Base-by-base conservation (phyloP, 2,797 vertebrate genomes). In the Oreortyx pictus region DNA sequence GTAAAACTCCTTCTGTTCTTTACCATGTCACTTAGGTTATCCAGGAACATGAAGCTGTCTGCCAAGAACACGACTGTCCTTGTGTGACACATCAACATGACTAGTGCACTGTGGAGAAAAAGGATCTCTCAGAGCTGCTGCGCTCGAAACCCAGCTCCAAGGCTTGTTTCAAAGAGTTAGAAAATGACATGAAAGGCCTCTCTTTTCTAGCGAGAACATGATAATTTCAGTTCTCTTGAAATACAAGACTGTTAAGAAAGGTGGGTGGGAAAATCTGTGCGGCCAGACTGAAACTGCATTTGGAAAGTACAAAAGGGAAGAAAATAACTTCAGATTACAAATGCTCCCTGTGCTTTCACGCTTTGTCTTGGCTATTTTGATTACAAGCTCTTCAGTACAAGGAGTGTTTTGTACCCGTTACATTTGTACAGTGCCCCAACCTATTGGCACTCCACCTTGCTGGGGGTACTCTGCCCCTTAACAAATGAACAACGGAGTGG, bases 231-330 rank as follows among this genome's bases (percentile, higher is more conserved):
- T 16, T 64, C 46, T 80, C 44, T 93, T 5, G 19, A 90, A 83
- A 90, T 78, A 13, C 0, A 90, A 79, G 57, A 90, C 60, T 82
- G 75, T 88, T 91, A 81, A 85, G 82, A 87, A 62, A 94, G 25
- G 82, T 94, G 87, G 85, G 93, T 93, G 93, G 93, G 60, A 83
- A 94, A 95, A 95, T 89, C 89, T 91, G 84, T 73, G 66, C 1
- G 22, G 74, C 60, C 93, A 96, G 73, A 93, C 56, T 81, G 64
- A 81, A 92, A 37, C 70, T 78, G 33, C n/a, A 49, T 83, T 96
- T 93, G 39, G 73, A 73, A 83, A 91, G 85, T 60, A 88, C 39
- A 78, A 94, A 94, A 92, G 76, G 15, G 62, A 87, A 89, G 70
- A 76, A 88, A 93, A 89, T 62, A 95, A 88, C 64, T 86, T 88